These are phyloP conservation scores for Zosterops japonicus DNA, from an alignment of 2,113 vertebrate species.

Conservation along the genomic window DNA sequence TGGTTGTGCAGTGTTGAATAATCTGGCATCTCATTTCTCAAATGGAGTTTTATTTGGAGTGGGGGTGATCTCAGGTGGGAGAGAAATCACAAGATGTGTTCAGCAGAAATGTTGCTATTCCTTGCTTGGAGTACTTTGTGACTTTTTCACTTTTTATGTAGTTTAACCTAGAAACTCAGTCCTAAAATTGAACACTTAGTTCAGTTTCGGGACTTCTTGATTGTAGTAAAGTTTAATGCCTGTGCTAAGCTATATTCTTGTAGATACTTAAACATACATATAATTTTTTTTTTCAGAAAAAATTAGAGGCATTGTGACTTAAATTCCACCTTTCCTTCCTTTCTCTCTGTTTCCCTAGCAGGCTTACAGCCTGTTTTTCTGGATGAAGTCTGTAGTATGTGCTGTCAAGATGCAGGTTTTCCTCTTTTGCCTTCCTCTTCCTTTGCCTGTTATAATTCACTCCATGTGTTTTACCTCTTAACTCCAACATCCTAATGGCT, in stretches of 20 bases:
- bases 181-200: not conserved
- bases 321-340: not conserved
- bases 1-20: not conserved
- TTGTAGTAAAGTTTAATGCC: not conserved
- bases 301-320: not conserved
- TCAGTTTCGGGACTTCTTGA: not conserved
- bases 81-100: rapidly evolving
- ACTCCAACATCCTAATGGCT: not conserved
- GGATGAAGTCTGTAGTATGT: not conserved
- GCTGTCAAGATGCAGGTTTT: not conserved
- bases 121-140: not conserved
- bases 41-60: not conserved
- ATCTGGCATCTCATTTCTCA: not conserved
- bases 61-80: not conserved
- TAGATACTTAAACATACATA: not conserved
- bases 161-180: not conserved
- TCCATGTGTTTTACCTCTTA: not conserved
- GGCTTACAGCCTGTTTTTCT: not conserved
- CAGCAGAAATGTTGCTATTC: not conserved
- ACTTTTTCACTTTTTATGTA: not conserved
- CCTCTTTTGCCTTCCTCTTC: not conserved
- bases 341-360: not conserved
- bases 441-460: not conserved
- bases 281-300: not conserved
- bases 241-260: not conserved